A percentile compares a stretch with the other conserved stretches of the same genome.
Conservation (phyloP, 64 coral and sea anemone genomes). For the Pachyseris speciosa region DNA sequence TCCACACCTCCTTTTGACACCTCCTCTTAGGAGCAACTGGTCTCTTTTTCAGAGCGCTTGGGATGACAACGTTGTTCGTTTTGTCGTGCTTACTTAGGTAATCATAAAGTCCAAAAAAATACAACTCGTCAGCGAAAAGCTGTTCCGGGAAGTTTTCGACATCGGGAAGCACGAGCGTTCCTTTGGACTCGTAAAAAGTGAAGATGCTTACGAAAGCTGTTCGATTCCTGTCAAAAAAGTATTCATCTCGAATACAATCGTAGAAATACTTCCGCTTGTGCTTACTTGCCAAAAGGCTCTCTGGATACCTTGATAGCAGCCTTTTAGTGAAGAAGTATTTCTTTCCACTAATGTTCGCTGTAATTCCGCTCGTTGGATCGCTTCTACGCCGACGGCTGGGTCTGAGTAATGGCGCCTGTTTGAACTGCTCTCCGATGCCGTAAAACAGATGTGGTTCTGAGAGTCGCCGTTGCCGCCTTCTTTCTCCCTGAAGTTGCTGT, state of each 20-base stretch:
- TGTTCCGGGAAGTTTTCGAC: constrained; percentile 55
- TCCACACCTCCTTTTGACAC: constrained; percentile 49
- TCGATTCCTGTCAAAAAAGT: constrained; percentile 62
- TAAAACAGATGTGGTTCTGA: neutral
- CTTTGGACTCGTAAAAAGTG: constrained; percentile 47
- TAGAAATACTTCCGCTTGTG: constrained; percentile 24
- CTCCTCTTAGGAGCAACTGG: neutral
- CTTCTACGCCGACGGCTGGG: neutral
- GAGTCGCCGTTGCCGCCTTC: neutral
- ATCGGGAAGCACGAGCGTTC: neutral
- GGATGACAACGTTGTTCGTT: constrained; percentile 26
- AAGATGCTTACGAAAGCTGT: constrained; percentile 59
- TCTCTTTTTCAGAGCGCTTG: constrained; percentile 17
- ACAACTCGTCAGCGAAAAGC: constrained; percentile 48
- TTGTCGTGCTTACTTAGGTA: neutral
- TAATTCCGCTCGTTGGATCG: constrained; percentile 18
- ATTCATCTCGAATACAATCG: constrained; percentile 43
- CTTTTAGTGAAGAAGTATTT: constrained; percentile 23
- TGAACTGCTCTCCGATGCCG: neutral
- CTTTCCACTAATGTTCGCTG: constrained; percentile 55
- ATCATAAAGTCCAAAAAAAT: constrained; percentile 65
- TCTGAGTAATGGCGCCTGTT: neutral
- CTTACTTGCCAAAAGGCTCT: constrained; percentile 39
- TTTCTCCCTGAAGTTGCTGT: neutral
- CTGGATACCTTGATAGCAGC: constrained; percentile 16